Evolutionary conservation across 2,113 vertebrate genomes (phyloP), one percentile per base, ranked within the genome.

Genomic region (Malaclemys terrapin): DNA sequence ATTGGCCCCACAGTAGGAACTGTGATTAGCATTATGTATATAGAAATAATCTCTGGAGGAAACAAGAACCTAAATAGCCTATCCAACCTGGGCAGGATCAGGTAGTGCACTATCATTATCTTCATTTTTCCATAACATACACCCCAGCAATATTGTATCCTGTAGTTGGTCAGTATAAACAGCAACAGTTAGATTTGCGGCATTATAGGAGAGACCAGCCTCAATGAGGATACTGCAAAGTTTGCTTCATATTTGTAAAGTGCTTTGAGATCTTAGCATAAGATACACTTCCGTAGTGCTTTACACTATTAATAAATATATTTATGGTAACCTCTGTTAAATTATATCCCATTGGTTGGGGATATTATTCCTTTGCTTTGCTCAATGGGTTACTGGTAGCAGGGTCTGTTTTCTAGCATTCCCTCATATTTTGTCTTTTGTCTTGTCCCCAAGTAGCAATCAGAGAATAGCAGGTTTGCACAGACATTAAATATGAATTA

Each of bases 101-200:
- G 35, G 2, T 20, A 45, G n/a, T 0, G 3, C 54, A 0, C 1
- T 4, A 0, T 17, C 1, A 0, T 80, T 91, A 24, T 8, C 45
- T 27, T 56, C 84, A 35, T 25, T 93, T 42, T 42, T 62, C 76
- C 1, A 1, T 38, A 47, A 2, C 42, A 7, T 6, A 45, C 13
- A 19, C 42, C 24, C 12, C 75, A 78, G 24, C 42, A 78, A 78
- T 27, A 78, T 27, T 14, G 9, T 38, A 47, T 27, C 42, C 42
- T 6, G 8, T 47, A 14, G 24, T 27, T 78, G 75, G 42, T 4
- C 75, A 78, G n/a, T 38, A 38, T 72, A 38, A 38, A 38, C 65
- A 69, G 14, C 16, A 72, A 72, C 65, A 38, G 65, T 38, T 38
- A 22, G 65, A 5, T 2, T 38, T 72, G 8, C n/a, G 22, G 25